A percentile compares a stretch with the other conserved stretches of the same genome.
Evolutionary conservation across 2,797 vertebrate genomes (phyloP).

Genomic region (Odontamblyopus lacepedii): DNA sequence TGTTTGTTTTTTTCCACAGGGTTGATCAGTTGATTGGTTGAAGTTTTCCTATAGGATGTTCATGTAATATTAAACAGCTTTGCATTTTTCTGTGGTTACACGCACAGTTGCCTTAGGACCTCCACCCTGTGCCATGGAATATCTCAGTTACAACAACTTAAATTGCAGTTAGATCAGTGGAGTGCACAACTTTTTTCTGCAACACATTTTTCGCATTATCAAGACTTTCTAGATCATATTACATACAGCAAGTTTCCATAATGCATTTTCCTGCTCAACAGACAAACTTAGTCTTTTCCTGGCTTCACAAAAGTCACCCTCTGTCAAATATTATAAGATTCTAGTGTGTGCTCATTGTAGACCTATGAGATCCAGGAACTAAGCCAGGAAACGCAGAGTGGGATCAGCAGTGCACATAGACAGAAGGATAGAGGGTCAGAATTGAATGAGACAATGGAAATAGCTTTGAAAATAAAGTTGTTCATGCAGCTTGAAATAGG

Average conservation of each 20-base stretch:
- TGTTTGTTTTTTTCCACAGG: neutral
- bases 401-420: conserved; percentile 11
- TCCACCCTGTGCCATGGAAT: too few relatives aligned
- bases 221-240: conserved; percentile 26
- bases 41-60: neutral
- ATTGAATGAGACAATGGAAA: conserved; percentile 47
- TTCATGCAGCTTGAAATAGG: neutral
- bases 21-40: neutral
- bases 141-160: conserved; percentile 13
- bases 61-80: neutral
- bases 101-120: neutral
- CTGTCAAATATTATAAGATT: neutral
- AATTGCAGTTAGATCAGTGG: conserved; percentile 3
- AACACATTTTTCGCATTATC: conserved; percentile 38
- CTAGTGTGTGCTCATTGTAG: neutral
- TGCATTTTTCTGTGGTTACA: conserved; percentile 1
- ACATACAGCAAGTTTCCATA: neutral
- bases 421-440: conserved; percentile 22
- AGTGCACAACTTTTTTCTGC: conserved; percentile 13
- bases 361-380: conserved; percentile 4
- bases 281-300: neutral
- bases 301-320: neutral
- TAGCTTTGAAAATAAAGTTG: conserved; percentile 20
- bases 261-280: neutral
- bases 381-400: conserved; percentile 27